phyloP scores from a whole-genome alignment of 2,113 vertebrate genomes.

The Mesocricetus auratus region DNA sequence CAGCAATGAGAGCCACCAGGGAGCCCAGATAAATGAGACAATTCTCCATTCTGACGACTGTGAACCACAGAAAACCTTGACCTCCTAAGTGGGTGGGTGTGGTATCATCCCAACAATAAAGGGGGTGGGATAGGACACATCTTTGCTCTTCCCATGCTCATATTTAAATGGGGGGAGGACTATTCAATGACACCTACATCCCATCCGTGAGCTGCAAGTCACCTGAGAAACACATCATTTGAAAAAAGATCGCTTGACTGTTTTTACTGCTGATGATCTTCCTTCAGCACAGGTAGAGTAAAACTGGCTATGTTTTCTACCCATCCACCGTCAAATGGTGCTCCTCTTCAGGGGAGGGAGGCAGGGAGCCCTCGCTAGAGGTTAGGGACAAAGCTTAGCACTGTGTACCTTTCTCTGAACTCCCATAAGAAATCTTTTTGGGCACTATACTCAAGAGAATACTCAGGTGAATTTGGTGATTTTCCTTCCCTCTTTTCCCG shows the following conservation, averaged over 20 bases:
- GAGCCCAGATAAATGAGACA: not conserved
- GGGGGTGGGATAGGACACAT: not conserved
- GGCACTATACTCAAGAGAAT: not conserved
- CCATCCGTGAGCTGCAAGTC: not conserved
- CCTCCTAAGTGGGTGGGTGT: fast-evolving
- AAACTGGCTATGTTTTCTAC: not conserved
- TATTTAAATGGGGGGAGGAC: not conserved
- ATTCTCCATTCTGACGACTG: not conserved
- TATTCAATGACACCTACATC: not conserved
- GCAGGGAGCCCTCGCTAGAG: not conserved
- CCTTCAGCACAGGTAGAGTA: not conserved
- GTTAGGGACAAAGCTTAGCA: not conserved
- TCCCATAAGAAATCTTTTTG: not conserved
- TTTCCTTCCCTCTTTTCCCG: not conserved
- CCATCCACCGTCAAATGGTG: not conserved
- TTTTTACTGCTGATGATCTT: not conserved
- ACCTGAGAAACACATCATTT: not conserved
- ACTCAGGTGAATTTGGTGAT: not conserved
- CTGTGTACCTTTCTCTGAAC: not conserved
- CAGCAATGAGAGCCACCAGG: not conserved
- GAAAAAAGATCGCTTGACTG: not conserved
- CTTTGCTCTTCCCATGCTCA: not conserved
- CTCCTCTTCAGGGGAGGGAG: not conserved
- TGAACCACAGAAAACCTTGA: not conserved
- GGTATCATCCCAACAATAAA: not conserved